Base-by-base conservation (phyloP, 2,888 invertebrate species). In the Cenopis cana region DNA sequence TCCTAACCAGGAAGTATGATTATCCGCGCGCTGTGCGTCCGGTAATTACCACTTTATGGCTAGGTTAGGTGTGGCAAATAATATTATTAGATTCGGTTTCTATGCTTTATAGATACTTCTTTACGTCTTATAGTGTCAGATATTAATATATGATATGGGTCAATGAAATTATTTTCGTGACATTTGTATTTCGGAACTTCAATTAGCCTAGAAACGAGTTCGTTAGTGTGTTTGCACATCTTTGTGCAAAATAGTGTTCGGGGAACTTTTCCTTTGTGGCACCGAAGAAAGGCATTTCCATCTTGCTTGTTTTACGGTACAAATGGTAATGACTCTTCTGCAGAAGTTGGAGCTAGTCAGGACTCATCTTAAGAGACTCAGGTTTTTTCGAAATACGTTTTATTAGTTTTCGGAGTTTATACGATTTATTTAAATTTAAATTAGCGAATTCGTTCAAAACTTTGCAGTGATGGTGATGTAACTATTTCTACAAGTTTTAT, bases 231-330 rank as follows among this genome's bases (percentile, higher is more conserved):
- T 66, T 66, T 52, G 56, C 38, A 70, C 17, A 70, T 64, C 38
- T 60, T 46, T 29, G 61, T 55, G 50, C 38, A 57, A 41, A 68
- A 59, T 52, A 67, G 59, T 62, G 49, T 68, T 59, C 56, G 56
- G 4, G n/a, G 49, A 67, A 72, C 50, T 72, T 67, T 72, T 68
- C 57, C 68, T 62, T 72, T 72, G 68, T 72, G 20, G 50, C 52
- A 2, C 57, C 18, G 11, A 61, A 68, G 67, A 68, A 68, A 72
- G 68, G 56, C 57, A 64, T 52, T 54, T 54, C 54, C 65, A 60
- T 24, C 46, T 41, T 46, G 55, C 54, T 60, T 70, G 60, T 70
- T 66, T 54, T 55, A 60, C 66, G 66, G 70, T 66, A 46, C 66
- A 66, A 59, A 70, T 70, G 70, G 66, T 54, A 70, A 70, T 70